Conservation (phyloP, 1,140 invertebrate genomes). For the Acromyrmex heyeri region DNA sequence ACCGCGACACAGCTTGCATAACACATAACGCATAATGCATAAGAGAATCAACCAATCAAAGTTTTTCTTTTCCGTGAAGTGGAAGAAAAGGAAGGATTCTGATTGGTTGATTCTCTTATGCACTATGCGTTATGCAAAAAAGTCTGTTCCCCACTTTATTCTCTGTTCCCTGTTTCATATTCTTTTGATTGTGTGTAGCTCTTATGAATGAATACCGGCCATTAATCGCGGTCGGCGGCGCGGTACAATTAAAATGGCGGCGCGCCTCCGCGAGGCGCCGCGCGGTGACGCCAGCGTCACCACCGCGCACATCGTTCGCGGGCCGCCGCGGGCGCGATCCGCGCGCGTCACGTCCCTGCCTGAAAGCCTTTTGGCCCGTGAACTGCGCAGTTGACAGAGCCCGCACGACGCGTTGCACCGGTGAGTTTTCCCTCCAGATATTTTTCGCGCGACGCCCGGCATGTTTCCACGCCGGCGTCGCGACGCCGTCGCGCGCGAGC, state of each 20-base stretch:
- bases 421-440: conserved; percentile 78
- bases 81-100: too few species aligned
- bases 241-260: conserved; percentile 5
- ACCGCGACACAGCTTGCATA: too few species aligned
- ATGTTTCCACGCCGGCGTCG: neutral
- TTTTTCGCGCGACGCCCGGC: conserved; percentile 26
- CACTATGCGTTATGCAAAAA: too few species aligned
- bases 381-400: conserved; percentile 84
- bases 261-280: conserved; percentile 36
- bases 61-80: too few species aligned
- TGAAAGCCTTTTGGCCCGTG: conserved; percentile 75
- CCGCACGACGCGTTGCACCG: conserved; percentile 79
- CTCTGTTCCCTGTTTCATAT: too few species aligned
- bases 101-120: too few species aligned
- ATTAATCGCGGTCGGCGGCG: neutral
- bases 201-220: too few species aligned
- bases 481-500: too few species aligned
- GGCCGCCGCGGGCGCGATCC: conserved; percentile 76
- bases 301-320: conserved; percentile 31
- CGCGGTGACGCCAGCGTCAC: conserved; percentile 54
- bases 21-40: too few species aligned
- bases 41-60: too few species aligned
- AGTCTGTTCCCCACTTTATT: too few species aligned
- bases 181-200: too few species aligned
- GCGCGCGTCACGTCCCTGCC: conserved; percentile 78